Base-by-base conservation (phyloP, 2,797 vertebrate species). In the Lacerta viridis region DNA sequence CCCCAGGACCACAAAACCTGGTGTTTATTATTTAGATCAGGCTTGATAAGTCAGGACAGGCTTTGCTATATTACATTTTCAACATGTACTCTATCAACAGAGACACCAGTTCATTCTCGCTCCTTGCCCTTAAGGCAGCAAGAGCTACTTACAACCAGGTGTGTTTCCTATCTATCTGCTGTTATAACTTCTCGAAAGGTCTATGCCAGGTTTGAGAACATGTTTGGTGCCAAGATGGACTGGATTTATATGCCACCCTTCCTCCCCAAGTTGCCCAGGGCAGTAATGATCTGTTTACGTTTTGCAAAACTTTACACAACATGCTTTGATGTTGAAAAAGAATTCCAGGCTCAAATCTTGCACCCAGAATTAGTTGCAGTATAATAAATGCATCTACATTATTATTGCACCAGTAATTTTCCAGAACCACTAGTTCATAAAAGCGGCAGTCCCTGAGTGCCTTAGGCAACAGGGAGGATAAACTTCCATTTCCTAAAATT, bases 141-240 rank as follows among this genome's bases (percentile, higher is more conserved):
- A 3, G 27, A 2, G 23, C 23, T 76, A n/a, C 29, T 66, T 20
- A 13, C 9, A 41, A 46, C 4, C 64, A 68, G 61, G 29, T 78
- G n/a, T 68, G 59, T 43, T 43, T 39, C 59, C 2, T 4, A 64
- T 10, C 43, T 72, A 43, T 10, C 66, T 61, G 20, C 41, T 68
- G 13, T 13, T 4, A 20, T 33, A 36, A 77, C 39, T 27, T 85
- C 71, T 64, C 46, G 20, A 59, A 75, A 59, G 85, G 0, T 7
- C 94, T 92, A 85, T 7, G 20, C 84, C 59, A 91, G 7, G 75
- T 90, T 90, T 85, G 43, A 83, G 90, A 95, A 94, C 84, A 86
- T 91, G 91, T 87, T 85, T 7, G 13, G 1, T 0, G 93, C 95
- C 95, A 96, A 91, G 87, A 15, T 13, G 13, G 50, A 55, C 50